phyloP scores from a whole-genome alignment of 2,797 vertebrate species.

The Tinamus major region DNA sequence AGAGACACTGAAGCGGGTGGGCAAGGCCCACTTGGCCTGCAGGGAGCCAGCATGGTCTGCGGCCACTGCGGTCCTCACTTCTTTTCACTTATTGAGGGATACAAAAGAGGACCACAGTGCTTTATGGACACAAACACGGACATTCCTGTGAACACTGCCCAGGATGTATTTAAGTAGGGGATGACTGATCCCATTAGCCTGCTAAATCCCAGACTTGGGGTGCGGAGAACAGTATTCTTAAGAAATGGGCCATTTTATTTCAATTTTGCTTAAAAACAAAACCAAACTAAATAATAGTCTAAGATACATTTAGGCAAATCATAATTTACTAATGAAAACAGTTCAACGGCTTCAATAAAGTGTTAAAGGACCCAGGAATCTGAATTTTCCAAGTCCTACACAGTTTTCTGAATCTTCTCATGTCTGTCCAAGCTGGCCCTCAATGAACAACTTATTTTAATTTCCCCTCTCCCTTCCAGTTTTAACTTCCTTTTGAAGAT shows the following conservation, averaged over 20 bases:
- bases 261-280: not conserved
- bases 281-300: not conserved
- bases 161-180: slow-evolving; percentile 68
- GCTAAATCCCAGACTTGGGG: slow-evolving; percentile 56
- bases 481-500: not conserved
- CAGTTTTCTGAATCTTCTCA: not conserved
- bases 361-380: not conserved
- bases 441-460: not conserved
- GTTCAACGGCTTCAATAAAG: not conserved
- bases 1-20: not conserved
- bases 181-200: slow-evolving; percentile 69
- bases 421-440: not conserved
- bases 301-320: not conserved
- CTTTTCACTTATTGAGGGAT: not conserved
- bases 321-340: not conserved
- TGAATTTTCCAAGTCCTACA: not conserved
- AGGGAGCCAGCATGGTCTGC: fast-evolving
- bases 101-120: not conserved
- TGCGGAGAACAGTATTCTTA: not conserved
- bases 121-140: slow-evolving; percentile 5
- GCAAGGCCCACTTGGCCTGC: not conserved
- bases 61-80: not conserved
- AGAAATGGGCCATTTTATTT: not conserved
- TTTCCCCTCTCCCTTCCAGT: not conserved
- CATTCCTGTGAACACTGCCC: slow-evolving; percentile 37